Evolutionary conservation across 1,140 invertebrate species (phyloP).

Genomic region (Telenomus remus): DNA sequence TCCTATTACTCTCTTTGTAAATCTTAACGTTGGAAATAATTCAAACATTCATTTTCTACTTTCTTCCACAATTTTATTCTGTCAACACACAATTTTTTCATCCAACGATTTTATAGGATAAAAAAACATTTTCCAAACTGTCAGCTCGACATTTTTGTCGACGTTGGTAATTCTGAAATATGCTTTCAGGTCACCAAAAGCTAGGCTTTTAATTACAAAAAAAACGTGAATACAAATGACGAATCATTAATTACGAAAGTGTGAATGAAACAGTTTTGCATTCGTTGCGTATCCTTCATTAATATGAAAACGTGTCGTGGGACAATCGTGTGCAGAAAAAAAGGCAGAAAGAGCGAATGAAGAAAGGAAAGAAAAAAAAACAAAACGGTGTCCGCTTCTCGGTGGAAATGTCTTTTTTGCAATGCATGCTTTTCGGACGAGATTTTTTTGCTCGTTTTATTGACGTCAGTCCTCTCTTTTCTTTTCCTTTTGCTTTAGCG

Average conservation of each 20-base stretch:
- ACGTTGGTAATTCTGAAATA: too few species aligned
- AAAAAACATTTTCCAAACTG: too few species aligned
- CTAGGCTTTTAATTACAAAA: neutral
- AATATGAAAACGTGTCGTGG: constrained; percentile 38
- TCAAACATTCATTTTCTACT: too few species aligned
- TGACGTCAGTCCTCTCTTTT: constrained; percentile 12
- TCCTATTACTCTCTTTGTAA: too few species aligned
- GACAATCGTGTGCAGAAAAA: constrained; percentile 17
- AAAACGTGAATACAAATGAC: neutral
- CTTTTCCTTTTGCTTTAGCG: constrained; percentile 36
- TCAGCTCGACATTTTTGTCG: too few species aligned
- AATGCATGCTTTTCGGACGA: constrained; percentile 22
- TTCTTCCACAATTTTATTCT: too few species aligned
- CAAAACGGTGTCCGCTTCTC: constrained; percentile 38
- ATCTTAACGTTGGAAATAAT: too few species aligned
- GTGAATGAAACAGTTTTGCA: constrained; percentile 17
- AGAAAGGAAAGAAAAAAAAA: constrained; percentile 11
- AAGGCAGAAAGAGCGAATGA: constrained; percentile 7
- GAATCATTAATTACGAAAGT: constrained; percentile 19
- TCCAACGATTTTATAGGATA: constrained; percentile 1
- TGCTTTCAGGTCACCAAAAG: too few species aligned
- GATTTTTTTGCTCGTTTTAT: neutral
- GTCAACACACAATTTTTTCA: neutral
- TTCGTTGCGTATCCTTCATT: constrained; percentile 23
- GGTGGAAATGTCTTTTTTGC: constrained; percentile 30